Conservation (phyloP, 2,797 vertebrate species). For the Poeciliopsis turneri region DNA sequence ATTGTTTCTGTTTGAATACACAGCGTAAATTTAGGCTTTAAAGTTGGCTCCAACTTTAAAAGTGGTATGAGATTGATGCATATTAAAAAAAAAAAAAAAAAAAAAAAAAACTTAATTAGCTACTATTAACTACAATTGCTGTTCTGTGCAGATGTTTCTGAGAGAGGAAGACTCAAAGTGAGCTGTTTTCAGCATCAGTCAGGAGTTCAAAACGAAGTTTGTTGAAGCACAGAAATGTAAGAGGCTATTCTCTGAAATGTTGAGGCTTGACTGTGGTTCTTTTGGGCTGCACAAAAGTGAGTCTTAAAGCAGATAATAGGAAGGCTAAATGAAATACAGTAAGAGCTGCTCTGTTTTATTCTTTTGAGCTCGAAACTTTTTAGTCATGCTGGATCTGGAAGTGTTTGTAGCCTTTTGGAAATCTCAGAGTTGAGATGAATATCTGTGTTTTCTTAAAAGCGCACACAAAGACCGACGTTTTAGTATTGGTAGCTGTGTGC, state of each 20-base stretch:
- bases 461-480: background rate
- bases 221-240: background rate
- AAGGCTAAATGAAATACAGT: background rate
- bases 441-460: background rate
- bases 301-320: background rate
- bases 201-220: background rate
- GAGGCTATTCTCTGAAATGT: background rate
- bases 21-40: background rate
- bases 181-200: background rate
- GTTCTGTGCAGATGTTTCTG: background rate
- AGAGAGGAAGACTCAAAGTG: background rate
- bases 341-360: background rate
- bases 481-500: background rate
- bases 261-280: background rate
- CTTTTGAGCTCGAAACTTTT: background rate
- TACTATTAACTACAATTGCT: background rate
- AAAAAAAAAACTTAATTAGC: background rate
- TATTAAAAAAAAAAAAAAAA: background rate
- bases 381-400: background rate
- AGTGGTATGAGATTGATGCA: background rate
- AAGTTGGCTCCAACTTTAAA: background rate
- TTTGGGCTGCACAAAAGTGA: background rate
- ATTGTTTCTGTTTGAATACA: background rate
- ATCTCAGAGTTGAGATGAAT: background rate
- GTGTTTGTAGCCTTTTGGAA: background rate